A percentile compares a stretch with the other conserved stretches of the same genome.
Conservation (phyloP, 1,140 invertebrate genomes). For the Sinonovacula constricta region DNA sequence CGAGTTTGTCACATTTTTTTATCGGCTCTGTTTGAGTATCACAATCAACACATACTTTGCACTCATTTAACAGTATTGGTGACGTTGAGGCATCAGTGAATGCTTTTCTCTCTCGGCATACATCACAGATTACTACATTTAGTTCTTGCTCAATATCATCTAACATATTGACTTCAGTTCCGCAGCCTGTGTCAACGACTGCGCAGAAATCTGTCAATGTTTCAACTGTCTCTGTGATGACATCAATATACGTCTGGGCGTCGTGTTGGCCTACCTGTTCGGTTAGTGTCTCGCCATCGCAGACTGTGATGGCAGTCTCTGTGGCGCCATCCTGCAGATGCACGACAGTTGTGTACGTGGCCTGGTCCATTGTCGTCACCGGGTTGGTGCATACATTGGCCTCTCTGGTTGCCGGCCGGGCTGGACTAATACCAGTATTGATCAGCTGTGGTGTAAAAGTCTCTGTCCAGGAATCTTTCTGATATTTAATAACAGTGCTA, state of each 20-base stretch:
- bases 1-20: conserved; percentile 64
- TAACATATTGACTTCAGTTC: conserved; percentile 51
- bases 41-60: conserved; percentile 28
- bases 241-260: conserved; percentile 67
- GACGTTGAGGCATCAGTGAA: conserved; percentile 38
- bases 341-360: conserved; percentile 66
- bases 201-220: conserved; percentile 59
- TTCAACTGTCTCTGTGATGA: conserved; percentile 57
- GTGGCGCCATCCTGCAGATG: conserved; percentile 61
- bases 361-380: conserved; percentile 63
- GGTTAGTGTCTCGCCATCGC: conserved; percentile 72
- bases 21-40: conserved; percentile 63
- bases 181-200: conserved; percentile 50
- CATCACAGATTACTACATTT: conserved; percentile 48
- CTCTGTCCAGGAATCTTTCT: conserved; percentile 67
- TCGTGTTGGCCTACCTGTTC: conserved; percentile 61
- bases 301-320: conserved; percentile 61
- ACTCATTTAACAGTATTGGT: conserved; percentile 9
- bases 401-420: conserved; percentile 66
- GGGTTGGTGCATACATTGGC: conserved; percentile 66
- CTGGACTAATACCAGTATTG: conserved; percentile 69
- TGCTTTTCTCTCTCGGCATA: conserved; percentile 28
- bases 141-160: conserved; percentile 29
- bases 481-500: conserved; percentile 48
- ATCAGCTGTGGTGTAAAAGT: conserved; percentile 63